Evolutionary conservation across 35 echinoderm and acorn worm genomes (phyloP).

Genomic region (Eucidaris tribuloides): DNA sequence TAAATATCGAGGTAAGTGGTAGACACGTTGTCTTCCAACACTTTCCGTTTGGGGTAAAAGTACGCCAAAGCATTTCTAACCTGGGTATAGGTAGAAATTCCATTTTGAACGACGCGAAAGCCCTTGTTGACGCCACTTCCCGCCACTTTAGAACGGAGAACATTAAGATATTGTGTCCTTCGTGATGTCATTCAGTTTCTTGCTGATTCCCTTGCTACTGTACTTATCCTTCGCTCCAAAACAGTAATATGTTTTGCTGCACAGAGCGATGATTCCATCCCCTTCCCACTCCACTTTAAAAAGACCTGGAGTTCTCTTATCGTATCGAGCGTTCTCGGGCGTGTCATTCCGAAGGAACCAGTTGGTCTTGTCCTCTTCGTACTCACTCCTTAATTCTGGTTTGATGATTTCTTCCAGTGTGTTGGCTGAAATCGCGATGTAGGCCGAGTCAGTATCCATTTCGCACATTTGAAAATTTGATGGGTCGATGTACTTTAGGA

Average conservation of each 20-base stretch:
- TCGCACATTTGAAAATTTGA: slow-evolving; percentile 40
- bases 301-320: slow-evolving; percentile 53
- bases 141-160: not conserved
- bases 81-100: slow-evolving; percentile 51
- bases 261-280: slow-evolving; percentile 26
- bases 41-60: slow-evolving; percentile 60
- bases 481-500: slow-evolving; percentile 19
- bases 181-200: not conserved
- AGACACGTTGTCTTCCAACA: slow-evolving; percentile 22
- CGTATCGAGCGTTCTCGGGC: not conserved
- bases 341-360: slow-evolving; percentile 55
- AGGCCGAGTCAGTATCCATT: slow-evolving; percentile 62
- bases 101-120: slow-evolving; percentile 9
- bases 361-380: slow-evolving; percentile 3
- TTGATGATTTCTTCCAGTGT: not conserved
- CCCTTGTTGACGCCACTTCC: not conserved
- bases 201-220: slow-evolving; percentile 54
- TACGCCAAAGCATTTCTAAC: slow-evolving; percentile 55
- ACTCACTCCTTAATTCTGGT: slow-evolving; percentile 1
- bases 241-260: slow-evolving; percentile 49
- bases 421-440: slow-evolving; percentile 43
- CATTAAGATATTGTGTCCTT: slow-evolving; percentile 32
- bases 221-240: slow-evolving; percentile 40
- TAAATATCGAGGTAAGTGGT: slow-evolving; percentile 44
- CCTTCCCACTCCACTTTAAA: slow-evolving; percentile 66